Evolutionary conservation across 1,140 invertebrate genomes (phyloP).

Genomic region (Phymastichus coffea): DNA sequence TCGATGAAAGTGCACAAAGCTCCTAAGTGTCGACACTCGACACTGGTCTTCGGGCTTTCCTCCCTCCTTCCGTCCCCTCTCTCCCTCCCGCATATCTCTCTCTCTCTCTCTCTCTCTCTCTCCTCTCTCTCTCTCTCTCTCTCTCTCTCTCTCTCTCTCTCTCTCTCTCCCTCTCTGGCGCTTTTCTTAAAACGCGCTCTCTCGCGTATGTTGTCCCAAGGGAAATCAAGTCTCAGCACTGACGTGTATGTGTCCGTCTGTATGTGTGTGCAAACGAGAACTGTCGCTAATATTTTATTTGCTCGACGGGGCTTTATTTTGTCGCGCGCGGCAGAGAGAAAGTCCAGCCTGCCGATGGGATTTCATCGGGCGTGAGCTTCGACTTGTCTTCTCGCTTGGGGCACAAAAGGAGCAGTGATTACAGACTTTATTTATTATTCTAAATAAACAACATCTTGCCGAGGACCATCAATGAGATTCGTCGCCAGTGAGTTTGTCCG

Average conservation of each 20-base stretch:
- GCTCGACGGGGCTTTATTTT: conserved; percentile 24
- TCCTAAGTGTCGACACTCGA: not conserved
- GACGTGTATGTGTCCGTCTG: not conserved
- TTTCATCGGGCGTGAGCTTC: too few relatives aligned
- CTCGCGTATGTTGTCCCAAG: too few relatives aligned
- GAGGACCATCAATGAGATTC: too few relatives aligned
- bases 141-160: not conserved
- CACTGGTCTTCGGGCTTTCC: not conserved
- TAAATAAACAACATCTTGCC: too few relatives aligned
- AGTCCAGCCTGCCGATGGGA: not conserved
- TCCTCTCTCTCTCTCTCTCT: conserved; percentile 16
- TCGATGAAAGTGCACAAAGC: too few relatives aligned
- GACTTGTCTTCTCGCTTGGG: too few relatives aligned
- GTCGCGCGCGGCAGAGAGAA: conserved; percentile 13
- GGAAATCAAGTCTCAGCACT: too few relatives aligned
- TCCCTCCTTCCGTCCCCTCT: not conserved
- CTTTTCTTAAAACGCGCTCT: conserved; percentile 31
- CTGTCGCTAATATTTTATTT: conserved; percentile 43
- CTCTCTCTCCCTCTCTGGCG: conserved; percentile 3
- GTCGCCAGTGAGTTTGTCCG: too few relatives aligned
- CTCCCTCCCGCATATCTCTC: not conserved
- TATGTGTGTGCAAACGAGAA: conserved; percentile 21
- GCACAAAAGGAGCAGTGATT: too few relatives aligned
- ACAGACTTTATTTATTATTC: too few relatives aligned
- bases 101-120: not conserved